Evolutionary conservation across 2,113 vertebrate species (phyloP), one percentile per base, ranked within the genome.

Genomic region (Cathartes aura): DNA sequence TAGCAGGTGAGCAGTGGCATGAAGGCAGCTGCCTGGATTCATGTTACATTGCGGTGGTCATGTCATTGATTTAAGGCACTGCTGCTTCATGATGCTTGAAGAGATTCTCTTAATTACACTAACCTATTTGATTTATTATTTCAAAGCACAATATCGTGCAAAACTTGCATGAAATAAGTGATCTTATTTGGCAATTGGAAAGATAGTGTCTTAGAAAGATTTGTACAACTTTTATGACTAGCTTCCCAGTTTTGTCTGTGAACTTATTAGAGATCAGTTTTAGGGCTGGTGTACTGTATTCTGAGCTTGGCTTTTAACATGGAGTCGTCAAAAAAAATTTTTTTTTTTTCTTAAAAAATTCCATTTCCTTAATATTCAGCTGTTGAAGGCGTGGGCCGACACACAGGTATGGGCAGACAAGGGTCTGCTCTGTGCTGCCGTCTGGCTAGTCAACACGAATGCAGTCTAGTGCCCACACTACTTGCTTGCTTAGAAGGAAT

Each of bases 181-280:
- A 15, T 36, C 82, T 63, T 58, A 47, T 53, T 82, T 86, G 79
- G 22, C 9, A 53, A 0, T 62, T 76, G 20, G 9, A 56, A 82
- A 27, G 36, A n/a, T 5, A 50, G 11, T 19, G 9, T 45, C 42
- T 71, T 52, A 11, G 55, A 42, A 58, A 15, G 19, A 67, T 81
- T 70, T 67, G 32, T 62, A 15, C 0, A 1, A 32, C 17, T 83
- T 59, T 12, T 52, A 16, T 7, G 2, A 9, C 3, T 8, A 36
- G 12, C 8, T 74, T 93, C 47, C 12, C 0, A 0, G 17, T 67
- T 91, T 73, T 81, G 50, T 45, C 50, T 66, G 59, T 38, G 11
- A 76, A 2, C 11, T 47, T 62, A 12, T 13, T 48, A 60, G 60
- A 72, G 16, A 24, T 75, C 12, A 32, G 27, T 72, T 84, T 50